phyloP scores from a whole-genome alignment of 2,888 invertebrate genomes.

The Pammene aurita region DNA sequence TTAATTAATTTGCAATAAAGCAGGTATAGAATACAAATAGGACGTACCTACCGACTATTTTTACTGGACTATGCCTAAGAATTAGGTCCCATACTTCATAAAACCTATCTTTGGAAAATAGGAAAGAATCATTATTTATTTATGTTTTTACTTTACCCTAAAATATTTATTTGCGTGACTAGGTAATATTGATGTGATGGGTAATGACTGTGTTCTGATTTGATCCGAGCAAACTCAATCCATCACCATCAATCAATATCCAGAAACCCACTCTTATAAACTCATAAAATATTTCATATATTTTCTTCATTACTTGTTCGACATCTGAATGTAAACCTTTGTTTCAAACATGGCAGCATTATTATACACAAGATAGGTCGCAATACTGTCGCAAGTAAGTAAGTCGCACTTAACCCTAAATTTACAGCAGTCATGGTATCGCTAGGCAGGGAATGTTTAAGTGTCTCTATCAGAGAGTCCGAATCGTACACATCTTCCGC shows the following conservation, averaged over 20 bases:
- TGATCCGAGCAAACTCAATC: neutral
- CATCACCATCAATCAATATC: too few species aligned
- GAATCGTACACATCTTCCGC: constrained; percentile 54
- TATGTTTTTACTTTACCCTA: neutral
- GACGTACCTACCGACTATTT: too few species aligned
- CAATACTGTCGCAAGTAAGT: constrained; percentile 55
- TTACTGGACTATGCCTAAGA: too few species aligned
- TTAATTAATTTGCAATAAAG: too few species aligned
- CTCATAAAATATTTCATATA: constrained; percentile 45
- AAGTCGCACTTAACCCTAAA: constrained; percentile 61
- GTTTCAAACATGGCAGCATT: constrained; percentile 51
- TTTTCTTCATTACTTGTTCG: constrained; percentile 50
- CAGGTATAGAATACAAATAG: too few species aligned
- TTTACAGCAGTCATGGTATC: constrained; percentile 54
- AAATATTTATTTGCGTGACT: constrained; percentile 8
- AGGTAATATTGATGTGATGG: neutral
- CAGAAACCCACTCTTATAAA: neutral
- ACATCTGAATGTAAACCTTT: constrained; percentile 38
- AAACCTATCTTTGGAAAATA: too few species aligned
- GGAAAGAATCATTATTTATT: neutral
- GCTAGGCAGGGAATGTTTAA: constrained; percentile 47
- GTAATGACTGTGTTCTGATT: neutral
- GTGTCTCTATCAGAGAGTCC: constrained; percentile 50
- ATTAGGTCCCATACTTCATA: too few species aligned
- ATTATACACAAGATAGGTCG: constrained; percentile 59